Percentiles rank a stretch among this genome's conserved stretches.
These are phyloP conservation scores for Metopolophium dirhodum DNA, from an alignment of 1,140 invertebrate species.

Conservation along the genomic window DNA sequence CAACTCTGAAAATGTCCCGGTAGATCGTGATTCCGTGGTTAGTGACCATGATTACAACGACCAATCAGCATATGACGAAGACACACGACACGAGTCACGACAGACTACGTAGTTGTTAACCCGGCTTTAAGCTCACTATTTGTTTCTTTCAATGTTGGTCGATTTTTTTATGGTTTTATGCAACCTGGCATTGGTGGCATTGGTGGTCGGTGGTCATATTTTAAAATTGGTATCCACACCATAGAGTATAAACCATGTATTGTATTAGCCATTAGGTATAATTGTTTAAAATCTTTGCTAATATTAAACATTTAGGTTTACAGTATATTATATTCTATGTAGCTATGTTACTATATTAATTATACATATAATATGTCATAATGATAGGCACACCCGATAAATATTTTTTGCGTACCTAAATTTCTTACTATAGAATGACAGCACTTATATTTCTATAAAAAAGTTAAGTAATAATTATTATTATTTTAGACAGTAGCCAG, in stretches of 20 bases:
- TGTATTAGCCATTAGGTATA: no score
- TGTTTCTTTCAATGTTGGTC: background rate
- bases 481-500: slow-evolving; percentile 60
- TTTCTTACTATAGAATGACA: background rate
- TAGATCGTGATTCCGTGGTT: no score
- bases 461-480: background rate
- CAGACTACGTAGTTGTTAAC: no score
- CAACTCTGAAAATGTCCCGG: no score
- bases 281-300: background rate
- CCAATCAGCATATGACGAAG: no score
- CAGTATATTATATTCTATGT: background rate
- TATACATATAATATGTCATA: background rate
- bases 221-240: background rate
- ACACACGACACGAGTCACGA: no score
- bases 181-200: no score
- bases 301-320: background rate
- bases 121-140: background rate
- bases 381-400: background rate
- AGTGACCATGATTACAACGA: no score
- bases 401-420: background rate
- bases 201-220: background rate
- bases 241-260: background rate
- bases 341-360: background rate
- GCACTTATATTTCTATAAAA: background rate
- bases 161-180: background rate